Conservation (phyloP, 92 coral and sea anemone genomes). For the Muricea muricata region DNA sequence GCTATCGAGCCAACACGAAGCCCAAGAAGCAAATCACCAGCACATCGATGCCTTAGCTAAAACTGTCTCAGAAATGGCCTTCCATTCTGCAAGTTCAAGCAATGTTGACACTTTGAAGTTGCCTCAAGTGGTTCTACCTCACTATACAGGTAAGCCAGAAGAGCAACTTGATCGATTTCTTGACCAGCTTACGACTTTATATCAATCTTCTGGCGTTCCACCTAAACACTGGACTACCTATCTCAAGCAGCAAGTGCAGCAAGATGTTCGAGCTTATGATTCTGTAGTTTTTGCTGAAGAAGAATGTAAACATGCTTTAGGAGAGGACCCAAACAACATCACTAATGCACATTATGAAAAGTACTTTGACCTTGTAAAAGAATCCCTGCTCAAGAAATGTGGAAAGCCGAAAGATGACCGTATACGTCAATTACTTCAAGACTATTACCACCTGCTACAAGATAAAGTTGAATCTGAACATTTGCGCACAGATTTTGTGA, state of each 20-base stretch:
- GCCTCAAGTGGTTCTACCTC: conserved; percentile 7
- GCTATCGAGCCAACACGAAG: background rate
- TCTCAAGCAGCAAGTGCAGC: conserved; percentile 15
- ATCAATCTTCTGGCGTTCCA: conserved; percentile 3
- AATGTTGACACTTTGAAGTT: background rate
- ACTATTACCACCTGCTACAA: conserved; percentile 3
- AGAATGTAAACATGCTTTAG: conserved; percentile 1
- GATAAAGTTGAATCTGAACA: conserved; percentile 8
- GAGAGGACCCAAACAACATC: background rate
- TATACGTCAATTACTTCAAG: conserved; percentile 15
- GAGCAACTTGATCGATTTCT: conserved; percentile 4
- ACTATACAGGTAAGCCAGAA: background rate
- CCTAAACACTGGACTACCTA: conserved; percentile 16
- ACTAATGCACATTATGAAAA: background rate
- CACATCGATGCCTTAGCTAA: background rate
- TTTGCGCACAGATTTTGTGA: conserved; percentile 22
- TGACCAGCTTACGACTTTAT: background rate
- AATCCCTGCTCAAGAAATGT: background rate
- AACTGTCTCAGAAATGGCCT: background rate
- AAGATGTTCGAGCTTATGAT: conserved; percentile 21
- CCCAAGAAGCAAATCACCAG: conserved; percentile 11
- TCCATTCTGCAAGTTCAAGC: background rate
- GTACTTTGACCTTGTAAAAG: conserved; percentile 1
- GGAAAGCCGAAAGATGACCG: conserved; percentile 19
- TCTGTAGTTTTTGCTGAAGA: conserved; percentile 9